These are phyloP conservation scores for Lepetodrilus schrolli DNA, from an alignment of 2,888 invertebrate genomes.

Conservation along the genomic window DNA sequence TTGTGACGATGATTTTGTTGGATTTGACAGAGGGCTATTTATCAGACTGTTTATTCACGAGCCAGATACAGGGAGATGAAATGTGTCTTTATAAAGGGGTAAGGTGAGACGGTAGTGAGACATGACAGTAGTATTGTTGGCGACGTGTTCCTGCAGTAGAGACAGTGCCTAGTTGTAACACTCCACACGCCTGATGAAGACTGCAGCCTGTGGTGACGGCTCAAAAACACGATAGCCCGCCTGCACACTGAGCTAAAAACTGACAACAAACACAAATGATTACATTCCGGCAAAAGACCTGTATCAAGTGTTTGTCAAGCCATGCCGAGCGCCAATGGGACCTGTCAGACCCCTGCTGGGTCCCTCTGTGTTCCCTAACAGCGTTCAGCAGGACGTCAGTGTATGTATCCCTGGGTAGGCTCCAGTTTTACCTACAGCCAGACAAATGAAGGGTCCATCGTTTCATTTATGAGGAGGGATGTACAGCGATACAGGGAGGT, in stretches of 20 bases:
- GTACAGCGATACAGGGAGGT: background rate
- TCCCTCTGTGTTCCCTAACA: background rate
- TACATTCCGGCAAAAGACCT: constrained; percentile 13
- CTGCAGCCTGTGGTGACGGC: background rate
- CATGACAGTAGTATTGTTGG: too few relatives aligned
- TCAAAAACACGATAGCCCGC: background rate
- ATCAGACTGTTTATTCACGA: background rate
- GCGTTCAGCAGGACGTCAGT: background rate
- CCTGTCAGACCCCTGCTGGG: background rate
- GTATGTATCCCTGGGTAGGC: background rate
- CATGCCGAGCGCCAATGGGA: background rate
- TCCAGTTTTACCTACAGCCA: background rate
- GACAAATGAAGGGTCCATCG: constrained; percentile 16
- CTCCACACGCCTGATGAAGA: background rate
- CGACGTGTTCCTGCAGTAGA: too few relatives aligned
- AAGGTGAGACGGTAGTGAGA: constrained; percentile 16
- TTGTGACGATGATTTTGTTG: background rate
- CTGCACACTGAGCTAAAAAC: background rate
- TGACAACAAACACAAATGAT: constrained; percentile 21
- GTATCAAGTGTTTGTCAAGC: constrained; percentile 5
- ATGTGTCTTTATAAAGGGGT: background rate
- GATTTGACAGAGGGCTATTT: background rate
- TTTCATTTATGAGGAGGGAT: background rate
- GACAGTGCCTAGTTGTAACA: too few relatives aligned
- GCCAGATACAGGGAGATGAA: background rate